Conservation (phyloP, 2,113 vertebrate genomes). For the Chloebia gouldiae region DNA sequence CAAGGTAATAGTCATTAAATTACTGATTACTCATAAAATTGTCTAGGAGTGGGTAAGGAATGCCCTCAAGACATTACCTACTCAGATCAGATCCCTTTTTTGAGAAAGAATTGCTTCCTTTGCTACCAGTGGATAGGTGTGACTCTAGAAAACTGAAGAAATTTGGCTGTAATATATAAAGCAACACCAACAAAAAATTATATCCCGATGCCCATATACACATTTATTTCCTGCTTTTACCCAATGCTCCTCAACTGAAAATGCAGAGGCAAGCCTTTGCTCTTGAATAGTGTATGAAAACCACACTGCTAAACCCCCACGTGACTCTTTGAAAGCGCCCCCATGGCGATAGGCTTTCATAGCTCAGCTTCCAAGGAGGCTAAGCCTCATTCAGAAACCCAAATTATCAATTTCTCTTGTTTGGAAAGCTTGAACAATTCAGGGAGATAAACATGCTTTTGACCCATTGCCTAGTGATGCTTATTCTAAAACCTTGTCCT, state of each 20-base stretch:
- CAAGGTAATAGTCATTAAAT: neutral
- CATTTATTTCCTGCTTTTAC: neutral
- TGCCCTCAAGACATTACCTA: neutral
- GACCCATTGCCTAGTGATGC: slow-evolving; percentile 31
- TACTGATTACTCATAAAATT: neutral
- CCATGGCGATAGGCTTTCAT: neutral
- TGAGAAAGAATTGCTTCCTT: neutral
- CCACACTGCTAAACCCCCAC: neutral
- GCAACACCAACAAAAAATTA: neutral
- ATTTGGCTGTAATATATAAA: neutral
- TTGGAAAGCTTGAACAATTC: slow-evolving; percentile 19
- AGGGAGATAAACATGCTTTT: slow-evolving; percentile 31
- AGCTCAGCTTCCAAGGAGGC: neutral
- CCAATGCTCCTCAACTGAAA: neutral
- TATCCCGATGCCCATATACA: neutral
- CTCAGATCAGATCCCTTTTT: neutral
- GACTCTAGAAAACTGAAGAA: neutral
- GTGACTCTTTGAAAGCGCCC: neutral
- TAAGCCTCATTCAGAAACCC: slow-evolving; percentile 36
- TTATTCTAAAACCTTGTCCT: neutral
- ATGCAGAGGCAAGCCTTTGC: neutral
- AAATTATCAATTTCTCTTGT: slow-evolving; percentile 40
- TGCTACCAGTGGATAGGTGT: neutral
- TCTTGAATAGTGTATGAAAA: neutral
- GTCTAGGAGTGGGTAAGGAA: neutral